Evolutionary conservation across 2,797 vertebrate species (phyloP), one percentile per base, ranked within the genome.

Genomic region (Holocentrus rufus): DNA sequence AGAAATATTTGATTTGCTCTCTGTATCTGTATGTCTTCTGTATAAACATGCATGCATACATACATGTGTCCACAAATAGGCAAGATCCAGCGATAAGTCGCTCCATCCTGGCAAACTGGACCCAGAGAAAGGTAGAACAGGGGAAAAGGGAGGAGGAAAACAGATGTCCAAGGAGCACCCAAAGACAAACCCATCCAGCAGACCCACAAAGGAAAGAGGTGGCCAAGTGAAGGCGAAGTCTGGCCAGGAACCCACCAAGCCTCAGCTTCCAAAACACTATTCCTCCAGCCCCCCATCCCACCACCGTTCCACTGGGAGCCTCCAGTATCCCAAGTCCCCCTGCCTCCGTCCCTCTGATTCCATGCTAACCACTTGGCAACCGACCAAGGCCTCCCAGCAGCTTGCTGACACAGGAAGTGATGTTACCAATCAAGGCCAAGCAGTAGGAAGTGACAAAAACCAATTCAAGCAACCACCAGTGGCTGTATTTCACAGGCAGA

Each of bases 401-500:
- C 34, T 56, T 23, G 30, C 44, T 9, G 11, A 10, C 18, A 14
- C 50, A 0, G 34, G 25, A 61, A 65, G 46, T 4, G 78, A 55
- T 14, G 0, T 13, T 25, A 25, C 34, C 49, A 23, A 44, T 22
- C 72, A 56, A 23, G 73, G 46, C 31, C 8, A 15, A 23, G 7
- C 65, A 1, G 60, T 71, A 4, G 77, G 55, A 39, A 62, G 79
- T 8, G 74, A 81, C 1, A 53, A 0, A 8, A 52, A 22, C 1
- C 74, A 83, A n/a, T 58, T 15, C 14, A 76, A 66, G 62, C 72
- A 42, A 11, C 27, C 72, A 0, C 88, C 92, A 0, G 78, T 85
- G 0, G 79, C 82, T n/a, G 31, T 90, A 0, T 91, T 92, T 56
- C 90, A 83, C 61, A 88, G 83, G 66, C 89, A 88, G 13, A 76